These are phyloP conservation scores for Emmelina monodactyla DNA, from an alignment of 2,888 invertebrate genomes.

Conservation along the genomic window DNA sequence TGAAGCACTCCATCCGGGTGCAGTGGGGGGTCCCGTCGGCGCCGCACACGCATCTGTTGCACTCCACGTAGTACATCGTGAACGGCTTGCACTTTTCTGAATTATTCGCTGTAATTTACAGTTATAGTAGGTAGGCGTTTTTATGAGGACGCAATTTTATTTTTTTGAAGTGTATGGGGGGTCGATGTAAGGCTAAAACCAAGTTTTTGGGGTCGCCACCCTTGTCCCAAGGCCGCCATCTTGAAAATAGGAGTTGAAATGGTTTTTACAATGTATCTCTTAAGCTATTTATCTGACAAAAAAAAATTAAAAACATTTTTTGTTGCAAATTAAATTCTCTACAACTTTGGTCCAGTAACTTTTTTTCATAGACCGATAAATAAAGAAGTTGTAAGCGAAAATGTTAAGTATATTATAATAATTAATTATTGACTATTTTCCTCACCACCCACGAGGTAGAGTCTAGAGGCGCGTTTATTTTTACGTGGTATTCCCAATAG, in stretches of 20 bases:
- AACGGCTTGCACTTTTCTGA: conserved; percentile 30
- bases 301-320: background rate
- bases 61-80: conserved; percentile 22
- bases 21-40: conserved; percentile 33
- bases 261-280: too few species aligned
- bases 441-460: conserved; percentile 1
- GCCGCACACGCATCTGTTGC: conserved; percentile 40
- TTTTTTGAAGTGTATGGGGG: background rate
- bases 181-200: too few species aligned
- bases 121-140: too few species aligned
- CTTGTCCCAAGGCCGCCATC: too few species aligned
- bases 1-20: conserved; percentile 31
- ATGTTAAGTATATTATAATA: background rate
- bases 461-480: conserved; percentile 2
- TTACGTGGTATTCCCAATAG: conserved; percentile 2
- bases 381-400: conserved; percentile 1
- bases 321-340: too few species aligned
- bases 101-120: conserved; percentile 17
- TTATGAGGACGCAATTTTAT: too few species aligned
- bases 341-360: too few species aligned
- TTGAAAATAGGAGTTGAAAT: too few species aligned
- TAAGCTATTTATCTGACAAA: background rate
- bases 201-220: too few species aligned
- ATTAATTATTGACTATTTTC: conserved; percentile 2
- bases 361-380: background rate